phyloP scores from a whole-genome alignment of 2,888 invertebrate genomes.

The Hermaeophaga mercurialis region DNA sequence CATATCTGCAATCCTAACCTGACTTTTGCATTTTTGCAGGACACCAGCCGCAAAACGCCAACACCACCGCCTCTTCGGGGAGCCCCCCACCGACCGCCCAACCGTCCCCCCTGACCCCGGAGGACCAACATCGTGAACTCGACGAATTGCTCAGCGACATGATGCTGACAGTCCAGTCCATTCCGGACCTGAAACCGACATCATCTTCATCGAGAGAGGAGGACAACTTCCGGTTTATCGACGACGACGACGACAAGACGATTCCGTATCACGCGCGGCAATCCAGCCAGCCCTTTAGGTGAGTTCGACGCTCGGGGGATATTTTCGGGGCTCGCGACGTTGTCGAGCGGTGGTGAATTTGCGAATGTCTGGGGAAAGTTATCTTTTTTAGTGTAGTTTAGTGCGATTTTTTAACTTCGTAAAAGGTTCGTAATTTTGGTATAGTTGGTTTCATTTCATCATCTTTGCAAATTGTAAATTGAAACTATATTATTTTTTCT shows the following conservation, averaged over 20 bases:
- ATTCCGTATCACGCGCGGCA: slow-evolving; percentile 92
- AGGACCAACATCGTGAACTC: slow-evolving; percentile 70
- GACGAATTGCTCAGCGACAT: slow-evolving; percentile 85
- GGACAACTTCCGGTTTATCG: slow-evolving; percentile 56
- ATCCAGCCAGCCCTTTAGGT: slow-evolving; percentile 73
- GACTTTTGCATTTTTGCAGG: slow-evolving; percentile 46
- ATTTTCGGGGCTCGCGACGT: no score
- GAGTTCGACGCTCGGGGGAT: slow-evolving; percentile 3
- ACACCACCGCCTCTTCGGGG: slow-evolving; percentile 57
- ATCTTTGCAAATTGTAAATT: no score
- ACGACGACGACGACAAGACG: slow-evolving; percentile 61
- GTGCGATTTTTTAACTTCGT: no score
- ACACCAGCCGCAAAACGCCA: slow-evolving; percentile 58
- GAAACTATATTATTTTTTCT: no score
- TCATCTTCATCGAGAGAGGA: slow-evolving; percentile 42
- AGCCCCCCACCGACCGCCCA: slow-evolving; percentile 57
- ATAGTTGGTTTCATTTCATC: no score
- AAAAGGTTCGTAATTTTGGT: no score
- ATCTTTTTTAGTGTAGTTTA: no score
- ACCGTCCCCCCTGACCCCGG: slow-evolving; percentile 58
- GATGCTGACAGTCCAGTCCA: slow-evolving; percentile 86
- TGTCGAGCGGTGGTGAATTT: not conserved
- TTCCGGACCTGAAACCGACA: slow-evolving; percentile 63
- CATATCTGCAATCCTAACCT: slow-evolving; percentile 13
- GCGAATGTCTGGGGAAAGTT: not conserved